A percentile compares a stretch with the other conserved stretches of the same genome.
Conservation (phyloP, 2,888 invertebrate species). For the Listrodromus nycthemerus region DNA sequence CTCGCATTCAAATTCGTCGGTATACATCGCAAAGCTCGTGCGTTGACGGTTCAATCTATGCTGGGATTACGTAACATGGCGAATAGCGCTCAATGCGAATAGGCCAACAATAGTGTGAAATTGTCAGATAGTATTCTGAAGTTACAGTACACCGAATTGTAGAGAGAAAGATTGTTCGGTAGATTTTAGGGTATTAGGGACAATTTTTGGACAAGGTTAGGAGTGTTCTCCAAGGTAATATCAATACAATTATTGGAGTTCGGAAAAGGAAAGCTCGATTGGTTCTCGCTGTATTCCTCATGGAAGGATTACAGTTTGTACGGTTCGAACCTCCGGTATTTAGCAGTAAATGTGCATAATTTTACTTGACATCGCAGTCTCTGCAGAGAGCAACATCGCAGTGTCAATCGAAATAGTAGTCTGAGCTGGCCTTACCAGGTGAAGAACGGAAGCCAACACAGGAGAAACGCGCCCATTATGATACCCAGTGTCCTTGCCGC, state of each 20-base stretch:
- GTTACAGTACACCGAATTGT: too few species aligned
- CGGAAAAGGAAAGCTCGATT: not conserved
- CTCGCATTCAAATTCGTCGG: not conserved
- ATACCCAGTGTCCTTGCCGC: slow-evolving; percentile 98
- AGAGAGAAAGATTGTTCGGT: too few species aligned
- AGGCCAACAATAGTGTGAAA: not conserved
- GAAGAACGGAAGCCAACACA: slow-evolving; percentile 99
- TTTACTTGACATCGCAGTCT: not conserved
- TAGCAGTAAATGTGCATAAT: not conserved
- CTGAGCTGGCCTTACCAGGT: slow-evolving; percentile 90
- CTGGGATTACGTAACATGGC: not conserved
- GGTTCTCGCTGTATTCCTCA: not conserved
- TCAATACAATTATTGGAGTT: not conserved
- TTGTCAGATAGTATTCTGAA: too few species aligned
- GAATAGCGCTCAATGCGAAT: not conserved
- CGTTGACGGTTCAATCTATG: not conserved
- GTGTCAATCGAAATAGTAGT: not conserved
- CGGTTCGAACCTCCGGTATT: too few species aligned
- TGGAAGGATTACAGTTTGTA: not conserved
- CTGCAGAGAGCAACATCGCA: not conserved
- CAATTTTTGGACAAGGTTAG: too few species aligned
- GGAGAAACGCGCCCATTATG: slow-evolving; percentile 97
- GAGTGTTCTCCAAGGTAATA: not conserved
- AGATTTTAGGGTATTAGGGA: too few species aligned
- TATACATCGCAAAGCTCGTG: not conserved